Evolutionary conservation across 2,888 invertebrate genomes (phyloP).

Genomic region (Polymixis flavicincta): DNA sequence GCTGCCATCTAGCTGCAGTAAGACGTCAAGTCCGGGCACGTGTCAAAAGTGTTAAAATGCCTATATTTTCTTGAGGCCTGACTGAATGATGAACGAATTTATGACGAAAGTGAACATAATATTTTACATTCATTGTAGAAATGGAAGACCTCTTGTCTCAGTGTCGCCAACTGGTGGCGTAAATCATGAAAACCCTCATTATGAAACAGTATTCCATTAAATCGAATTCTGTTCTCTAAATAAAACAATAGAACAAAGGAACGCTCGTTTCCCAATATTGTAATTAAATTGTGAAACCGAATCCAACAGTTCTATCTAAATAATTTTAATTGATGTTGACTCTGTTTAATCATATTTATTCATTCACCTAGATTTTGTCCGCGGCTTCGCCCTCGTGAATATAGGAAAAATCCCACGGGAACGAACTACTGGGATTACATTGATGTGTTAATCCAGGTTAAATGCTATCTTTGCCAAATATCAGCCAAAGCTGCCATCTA

Average conservation of each 20-base stretch:
- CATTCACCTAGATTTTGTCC: slow-evolving; percentile 8
- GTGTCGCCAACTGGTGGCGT: background rate
- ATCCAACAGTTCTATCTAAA: slow-evolving; percentile 31
- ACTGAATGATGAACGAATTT: background rate
- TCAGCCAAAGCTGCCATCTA: too few relatives aligned
- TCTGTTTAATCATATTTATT: slow-evolving; percentile 28
- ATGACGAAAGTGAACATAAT: too few relatives aligned
- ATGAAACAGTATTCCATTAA: slow-evolving; percentile 50
- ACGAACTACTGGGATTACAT: too few relatives aligned
- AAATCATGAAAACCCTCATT: slow-evolving; percentile 16
- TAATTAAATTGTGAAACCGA: slow-evolving; percentile 56
- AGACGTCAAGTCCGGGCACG: background rate
- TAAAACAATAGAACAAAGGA: slow-evolving; percentile 53
- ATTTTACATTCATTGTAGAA: too few relatives aligned
- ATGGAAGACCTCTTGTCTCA: too few relatives aligned
- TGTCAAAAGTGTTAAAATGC: background rate
- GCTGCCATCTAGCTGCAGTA: too few relatives aligned
- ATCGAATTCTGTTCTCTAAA: slow-evolving; percentile 39
- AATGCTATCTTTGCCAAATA: too few relatives aligned
- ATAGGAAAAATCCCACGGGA: too few relatives aligned
- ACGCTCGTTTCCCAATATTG: slow-evolving; percentile 36
- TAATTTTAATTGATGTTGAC: slow-evolving; percentile 44
- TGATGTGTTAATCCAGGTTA: too few relatives aligned
- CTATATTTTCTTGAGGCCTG: background rate
- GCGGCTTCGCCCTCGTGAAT: too few relatives aligned